Conservation (phyloP, 2,888 invertebrate species). For the Philonicus albiceps region DNA sequence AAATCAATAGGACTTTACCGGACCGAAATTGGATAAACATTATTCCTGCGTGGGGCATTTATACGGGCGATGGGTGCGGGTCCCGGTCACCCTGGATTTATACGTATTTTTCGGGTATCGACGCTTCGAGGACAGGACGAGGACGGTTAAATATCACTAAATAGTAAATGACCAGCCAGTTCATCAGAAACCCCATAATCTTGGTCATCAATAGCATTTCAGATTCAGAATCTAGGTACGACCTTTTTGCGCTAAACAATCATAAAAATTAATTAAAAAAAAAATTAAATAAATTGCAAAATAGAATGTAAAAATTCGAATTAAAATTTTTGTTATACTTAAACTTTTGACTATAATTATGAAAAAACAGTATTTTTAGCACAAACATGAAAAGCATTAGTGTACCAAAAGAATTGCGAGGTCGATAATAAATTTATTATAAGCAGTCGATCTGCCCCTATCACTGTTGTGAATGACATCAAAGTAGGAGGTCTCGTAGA, state of each 20-base stretch:
- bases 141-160: not conserved
- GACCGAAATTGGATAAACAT: constrained; percentile 40
- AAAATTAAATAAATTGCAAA: too few relatives aligned
- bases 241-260: not conserved
- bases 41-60: constrained; percentile 32
- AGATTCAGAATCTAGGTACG: not conserved
- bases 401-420: too few relatives aligned
- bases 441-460: too few relatives aligned
- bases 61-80: not conserved
- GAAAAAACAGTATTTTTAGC: too few relatives aligned
- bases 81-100: not conserved
- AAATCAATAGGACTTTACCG: constrained; percentile 37
- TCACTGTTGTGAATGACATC: too few relatives aligned
- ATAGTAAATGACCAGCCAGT: not conserved
- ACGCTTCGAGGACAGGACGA: not conserved
- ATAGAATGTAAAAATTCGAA: too few relatives aligned
- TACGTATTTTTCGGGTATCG: not conserved
- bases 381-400: too few relatives aligned
- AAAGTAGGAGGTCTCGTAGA: too few relatives aligned
- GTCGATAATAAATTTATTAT: too few relatives aligned
- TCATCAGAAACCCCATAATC: not conserved
- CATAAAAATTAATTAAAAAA: too few relatives aligned
- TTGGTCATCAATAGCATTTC: not conserved
- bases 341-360: too few relatives aligned
- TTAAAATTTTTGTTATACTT: too few relatives aligned